phyloP scores from a whole-genome alignment of 2,797 vertebrate genomes.

The Chrysocyon brachyurus region DNA sequence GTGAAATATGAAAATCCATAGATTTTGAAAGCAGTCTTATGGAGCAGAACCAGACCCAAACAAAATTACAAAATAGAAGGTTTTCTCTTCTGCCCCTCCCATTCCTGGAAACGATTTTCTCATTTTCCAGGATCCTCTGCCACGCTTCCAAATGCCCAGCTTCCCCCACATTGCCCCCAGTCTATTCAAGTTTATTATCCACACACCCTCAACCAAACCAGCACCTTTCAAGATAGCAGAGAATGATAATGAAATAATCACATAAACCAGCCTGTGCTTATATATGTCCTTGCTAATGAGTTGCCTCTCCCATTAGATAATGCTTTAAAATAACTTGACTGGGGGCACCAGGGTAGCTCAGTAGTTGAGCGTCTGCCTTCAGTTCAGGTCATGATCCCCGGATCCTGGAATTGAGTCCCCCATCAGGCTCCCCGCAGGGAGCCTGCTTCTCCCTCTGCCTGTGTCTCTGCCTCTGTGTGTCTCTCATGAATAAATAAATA shows the following conservation, averaged over 20 bases:
- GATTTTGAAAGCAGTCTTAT: not conserved
- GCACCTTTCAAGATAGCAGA: not conserved
- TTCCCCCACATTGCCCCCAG: not conserved
- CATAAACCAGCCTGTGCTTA: not conserved
- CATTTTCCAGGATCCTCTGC: not conserved
- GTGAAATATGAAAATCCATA: not conserved
- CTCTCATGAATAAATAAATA: no score
- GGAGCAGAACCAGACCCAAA: not conserved
- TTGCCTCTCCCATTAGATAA: not conserved
- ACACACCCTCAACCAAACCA: not conserved
- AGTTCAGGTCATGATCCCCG: no score
- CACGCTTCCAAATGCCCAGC: not conserved
- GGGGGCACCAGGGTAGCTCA: no score
- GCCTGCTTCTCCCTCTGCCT: no score
- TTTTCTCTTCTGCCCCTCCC: not conserved
- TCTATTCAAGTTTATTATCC: not conserved
- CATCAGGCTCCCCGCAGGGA: no score
- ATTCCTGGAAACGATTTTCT: not conserved
- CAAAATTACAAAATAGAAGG: not conserved
- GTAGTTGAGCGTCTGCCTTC: no score
- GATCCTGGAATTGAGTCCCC: no score
- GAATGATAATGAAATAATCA: not conserved
- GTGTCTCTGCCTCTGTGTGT: no score
- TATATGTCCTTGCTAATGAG: not conserved
- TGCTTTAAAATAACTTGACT: not conserved